Conservation (phyloP, 2,888 invertebrate species). For the Drosophila yooni region DNA sequence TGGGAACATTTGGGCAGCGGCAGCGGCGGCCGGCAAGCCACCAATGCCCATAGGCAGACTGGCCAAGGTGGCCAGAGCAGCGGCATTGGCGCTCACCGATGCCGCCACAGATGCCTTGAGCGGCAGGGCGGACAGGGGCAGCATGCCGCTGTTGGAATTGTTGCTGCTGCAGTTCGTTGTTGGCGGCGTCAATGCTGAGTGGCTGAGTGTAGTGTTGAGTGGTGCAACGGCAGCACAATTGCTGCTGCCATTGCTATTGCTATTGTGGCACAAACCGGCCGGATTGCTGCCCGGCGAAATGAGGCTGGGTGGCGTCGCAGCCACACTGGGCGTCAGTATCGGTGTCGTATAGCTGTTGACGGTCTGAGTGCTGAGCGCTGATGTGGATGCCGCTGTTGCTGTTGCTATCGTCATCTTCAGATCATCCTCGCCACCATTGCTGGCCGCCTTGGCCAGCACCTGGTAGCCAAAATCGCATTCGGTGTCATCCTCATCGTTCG, state of each 20-base stretch:
- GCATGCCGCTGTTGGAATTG: slow-evolving; percentile 53
- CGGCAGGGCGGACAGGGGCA: slow-evolving; percentile 70
- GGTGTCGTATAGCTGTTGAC: slow-evolving; percentile 60
- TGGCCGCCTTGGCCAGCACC: slow-evolving; percentile 80
- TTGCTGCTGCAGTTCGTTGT: slow-evolving; percentile 47
- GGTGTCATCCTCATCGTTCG: slow-evolving; percentile 82
- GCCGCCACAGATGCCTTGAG: slow-evolving; percentile 44
- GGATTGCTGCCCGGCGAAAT: slow-evolving; percentile 60
- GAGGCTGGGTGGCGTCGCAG: slow-evolving; percentile 62
- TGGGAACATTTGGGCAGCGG: slow-evolving; percentile 75
- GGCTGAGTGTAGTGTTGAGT: slow-evolving; percentile 39
- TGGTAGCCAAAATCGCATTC: slow-evolving; percentile 84
- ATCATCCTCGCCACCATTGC: slow-evolving; percentile 76
- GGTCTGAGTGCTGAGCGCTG: slow-evolving; percentile 61
- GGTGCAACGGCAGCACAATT: slow-evolving; percentile 70
- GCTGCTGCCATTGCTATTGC: slow-evolving; percentile 64
- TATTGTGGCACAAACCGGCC: slow-evolving; percentile 44
- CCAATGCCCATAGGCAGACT: slow-evolving; percentile 62
- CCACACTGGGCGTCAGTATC: slow-evolving; percentile 51
- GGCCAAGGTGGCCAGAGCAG: slow-evolving; percentile 55
- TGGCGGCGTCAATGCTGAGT: slow-evolving; percentile 59
- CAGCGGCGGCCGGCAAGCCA: slow-evolving; percentile 48
- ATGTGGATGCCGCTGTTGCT: slow-evolving; percentile 34
- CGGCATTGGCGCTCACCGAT: slow-evolving; percentile 51
- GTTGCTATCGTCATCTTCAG: slow-evolving; percentile 70